Base-by-base conservation (phyloP, 1,140 invertebrate genomes). In the Drosophila hydei region DNA sequence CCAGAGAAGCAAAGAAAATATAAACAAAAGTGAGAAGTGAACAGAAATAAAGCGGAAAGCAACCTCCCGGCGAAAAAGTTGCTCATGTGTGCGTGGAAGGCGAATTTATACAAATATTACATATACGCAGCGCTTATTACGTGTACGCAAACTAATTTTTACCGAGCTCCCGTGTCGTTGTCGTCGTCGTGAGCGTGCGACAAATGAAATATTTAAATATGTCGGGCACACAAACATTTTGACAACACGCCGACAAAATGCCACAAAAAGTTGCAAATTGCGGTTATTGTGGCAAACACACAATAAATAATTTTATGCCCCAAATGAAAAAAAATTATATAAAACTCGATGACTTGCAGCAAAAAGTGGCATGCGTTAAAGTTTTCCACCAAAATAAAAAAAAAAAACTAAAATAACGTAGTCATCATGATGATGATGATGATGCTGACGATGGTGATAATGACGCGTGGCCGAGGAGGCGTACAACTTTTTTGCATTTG, bases 131-230 rank as follows among this genome's bases (percentile, higher is more conserved):
- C 16, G 21, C 12, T 48, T 48, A 48, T 19, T 52, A 62, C 18
- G 59, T 69, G 47, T 62, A 54, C 40, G 59, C 47, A 59, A 43
- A 45, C 64, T 61, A 68, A 60, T 69, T 69, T 50, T 25, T 54
- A 18, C 38, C n/a, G 40, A 27, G 30, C 48, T n/a, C 0, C 19
- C 23, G 65, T 36, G 55, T 25, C 23, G 14, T n/a, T 16, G 36
- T 6, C n/a, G 23, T 6, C n/a, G 23, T 50, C 33, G 36, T 47
- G 42, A 71, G 52, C 16, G 70, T 77, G 74, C 79, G 77, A 85
- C 81, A 85, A 81, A 88, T 85, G 72, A 85, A 85, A 85, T 85
- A 87, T 85, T 87, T 81, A 85, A 87, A 85, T 79, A 87, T 68
- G 67, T 84, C 58, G 62, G 74, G 63, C 74, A 67, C 59, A 72